Conservation (phyloP, 2,797 vertebrate species). For the Percopsis omiscomaycus region DNA sequence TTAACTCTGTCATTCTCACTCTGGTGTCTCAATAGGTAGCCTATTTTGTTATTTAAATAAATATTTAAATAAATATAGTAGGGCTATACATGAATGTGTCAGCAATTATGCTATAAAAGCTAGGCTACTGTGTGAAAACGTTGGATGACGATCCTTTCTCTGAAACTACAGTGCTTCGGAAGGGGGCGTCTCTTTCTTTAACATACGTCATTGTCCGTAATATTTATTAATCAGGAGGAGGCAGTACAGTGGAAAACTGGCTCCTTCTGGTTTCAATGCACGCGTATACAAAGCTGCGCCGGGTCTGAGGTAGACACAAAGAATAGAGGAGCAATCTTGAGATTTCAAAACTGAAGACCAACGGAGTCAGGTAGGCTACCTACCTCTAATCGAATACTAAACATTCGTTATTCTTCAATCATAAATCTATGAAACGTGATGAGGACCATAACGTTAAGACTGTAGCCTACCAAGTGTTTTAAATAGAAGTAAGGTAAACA, state of each 20-base stretch:
- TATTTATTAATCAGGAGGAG: slow-evolving; percentile 76
- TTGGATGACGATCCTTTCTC: too few species aligned
- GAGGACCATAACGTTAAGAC: slow-evolving; percentile 15
- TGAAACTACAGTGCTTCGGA: neutral
- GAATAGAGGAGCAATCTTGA: slow-evolving; percentile 50
- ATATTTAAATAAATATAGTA: too few species aligned
- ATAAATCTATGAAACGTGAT: slow-evolving; percentile 4
- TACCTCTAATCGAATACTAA: neutral
- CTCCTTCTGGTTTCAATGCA: slow-evolving; percentile 84
- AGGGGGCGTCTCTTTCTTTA: slow-evolving; percentile 39
- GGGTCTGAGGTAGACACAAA: slow-evolving; percentile 70
- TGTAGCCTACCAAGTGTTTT: slow-evolving; percentile 3
- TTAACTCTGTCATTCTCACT: too few species aligned
- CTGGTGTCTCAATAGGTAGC: too few species aligned
- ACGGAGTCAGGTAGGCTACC: slow-evolving; percentile 76
- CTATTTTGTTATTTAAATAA: too few species aligned
- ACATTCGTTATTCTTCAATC: neutral
- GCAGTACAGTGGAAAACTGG: slow-evolving; percentile 77
- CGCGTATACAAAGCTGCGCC: slow-evolving; percentile 76
- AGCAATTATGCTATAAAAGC: too few species aligned
- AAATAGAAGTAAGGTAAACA: slow-evolving; percentile 1
- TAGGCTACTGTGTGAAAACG: too few species aligned
- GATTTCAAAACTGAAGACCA: slow-evolving; percentile 71
- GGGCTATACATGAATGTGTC: too few species aligned
- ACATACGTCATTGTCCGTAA: slow-evolving; percentile 66